These are phyloP conservation scores for Gallinago jamesoni DNA, from an alignment of 2,113 vertebrate genomes.

Conservation along the genomic window DNA sequence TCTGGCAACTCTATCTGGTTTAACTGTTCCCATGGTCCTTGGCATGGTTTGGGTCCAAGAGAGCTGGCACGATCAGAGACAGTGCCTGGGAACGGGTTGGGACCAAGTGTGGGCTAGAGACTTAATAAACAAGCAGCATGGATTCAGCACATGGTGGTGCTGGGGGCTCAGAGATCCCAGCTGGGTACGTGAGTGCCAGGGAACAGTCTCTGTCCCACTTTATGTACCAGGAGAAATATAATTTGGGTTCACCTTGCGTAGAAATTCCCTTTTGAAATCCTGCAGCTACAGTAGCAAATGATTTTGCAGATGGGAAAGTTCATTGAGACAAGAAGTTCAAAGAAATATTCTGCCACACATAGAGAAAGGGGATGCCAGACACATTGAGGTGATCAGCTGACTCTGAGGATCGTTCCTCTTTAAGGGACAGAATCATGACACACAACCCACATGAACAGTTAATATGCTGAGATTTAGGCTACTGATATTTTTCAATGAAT, in stretches of 20 bases:
- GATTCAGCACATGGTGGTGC: fast-evolving
- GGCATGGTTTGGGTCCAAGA: neutral
- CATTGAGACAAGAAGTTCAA: neutral
- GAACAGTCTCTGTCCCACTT: neutral
- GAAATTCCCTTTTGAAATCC: neutral
- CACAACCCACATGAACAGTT: neutral
- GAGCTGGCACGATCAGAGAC: neutral
- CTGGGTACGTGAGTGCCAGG: neutral
- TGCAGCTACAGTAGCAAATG: neutral
- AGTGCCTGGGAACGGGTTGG: fast-evolving
- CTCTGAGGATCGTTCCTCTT: neutral
- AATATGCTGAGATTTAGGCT: neutral
- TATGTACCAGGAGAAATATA: neutral
- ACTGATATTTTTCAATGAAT: neutral
- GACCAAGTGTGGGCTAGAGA: neutral
- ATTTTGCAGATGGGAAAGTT: neutral
- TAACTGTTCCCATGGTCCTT: neutral
- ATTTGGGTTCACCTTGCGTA: neutral
- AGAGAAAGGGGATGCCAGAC: neutral
- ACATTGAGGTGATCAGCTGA: neutral
- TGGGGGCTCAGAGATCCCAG: neutral
- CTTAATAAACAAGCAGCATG: neutral
- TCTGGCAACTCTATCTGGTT: neutral
- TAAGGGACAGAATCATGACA: neutral
- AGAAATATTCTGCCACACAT: neutral